Evolutionary conservation across 2,113 vertebrate species (phyloP).

Genomic region (Neolamprologus caudopunctatus): DNA sequence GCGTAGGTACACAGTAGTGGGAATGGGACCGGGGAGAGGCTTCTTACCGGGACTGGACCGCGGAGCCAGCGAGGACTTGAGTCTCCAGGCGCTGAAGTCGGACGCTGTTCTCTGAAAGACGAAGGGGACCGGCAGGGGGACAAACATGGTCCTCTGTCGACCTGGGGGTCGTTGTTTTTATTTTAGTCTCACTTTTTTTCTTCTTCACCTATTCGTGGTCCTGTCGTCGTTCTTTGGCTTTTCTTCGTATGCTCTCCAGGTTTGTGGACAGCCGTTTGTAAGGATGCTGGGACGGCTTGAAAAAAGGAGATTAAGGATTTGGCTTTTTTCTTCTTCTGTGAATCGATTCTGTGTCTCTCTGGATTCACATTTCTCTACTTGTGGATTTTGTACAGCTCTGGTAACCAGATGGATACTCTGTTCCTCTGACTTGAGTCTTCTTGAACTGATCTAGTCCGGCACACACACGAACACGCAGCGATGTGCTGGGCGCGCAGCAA

Average conservation of each 20-base stretch:
- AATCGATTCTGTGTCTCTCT: not conserved
- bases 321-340: not conserved
- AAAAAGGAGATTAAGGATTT: not conserved
- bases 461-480: constrained; percentile 3
- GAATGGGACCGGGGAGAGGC: not conserved
- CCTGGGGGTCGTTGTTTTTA: constrained; percentile 45
- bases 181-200: constrained; percentile 50
- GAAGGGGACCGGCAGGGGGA: constrained; percentile 76
- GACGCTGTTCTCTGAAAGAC: constrained; percentile 82
- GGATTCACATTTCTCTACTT: constrained; percentile 32
- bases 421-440: not conserved
- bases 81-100: constrained; percentile 80
- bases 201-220: constrained; percentile 27
- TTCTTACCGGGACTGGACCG: constrained; percentile 78
- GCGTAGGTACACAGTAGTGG: not conserved
- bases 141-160: constrained; percentile 74
- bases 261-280: not conserved
- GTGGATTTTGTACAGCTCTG: not conserved
- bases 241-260: constrained; percentile 14
- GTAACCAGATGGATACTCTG: not conserved
- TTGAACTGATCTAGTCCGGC: not conserved
- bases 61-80: constrained; percentile 78
- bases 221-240: constrained; percentile 28
- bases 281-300: not conserved
- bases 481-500: constrained; percentile 10